Base-by-base conservation (phyloP, 2,797 vertebrate genomes). In the Odontamblyopus rebecca region DNA sequence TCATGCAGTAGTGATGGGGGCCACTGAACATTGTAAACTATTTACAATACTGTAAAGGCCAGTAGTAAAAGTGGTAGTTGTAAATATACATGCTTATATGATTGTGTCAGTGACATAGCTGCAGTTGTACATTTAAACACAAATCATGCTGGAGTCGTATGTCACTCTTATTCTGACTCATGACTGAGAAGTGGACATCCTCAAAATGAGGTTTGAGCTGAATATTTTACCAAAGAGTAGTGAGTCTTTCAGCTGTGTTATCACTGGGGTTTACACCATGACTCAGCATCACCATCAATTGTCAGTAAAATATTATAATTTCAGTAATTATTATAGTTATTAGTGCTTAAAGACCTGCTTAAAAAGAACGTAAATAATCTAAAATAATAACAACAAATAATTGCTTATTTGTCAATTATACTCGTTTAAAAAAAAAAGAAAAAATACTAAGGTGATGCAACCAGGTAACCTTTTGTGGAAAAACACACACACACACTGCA, bases 401-500 rank as follows among this genome's bases (percentile, higher is more conserved):
- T 15, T 38, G 9, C 35, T 38, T 48, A 48, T 4, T 15, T 48
- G 13, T 48, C 15, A 48, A 16, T 48, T 56, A 56, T 56, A 2
- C 6, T 56, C 9, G 11, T 56, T 56, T 23, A 9, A 11, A 9
- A 26, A 56, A 56, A n/a, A 18, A 53, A 35, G n/a, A n/a, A 19
- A 16, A 2, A 16, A 53, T n/a, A 53, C 51, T 53, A 53, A 56
- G 50, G 18, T 53, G 51, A 8, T n/a, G 51, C 51, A n/a, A 54
- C 51, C 19, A 54, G 51, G 13, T 48, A 48, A 15, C 19, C 51
- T 54, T 19, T n/a, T 54, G 19, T 54, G 18, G 51, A 54, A 19
- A 23, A 19, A 9, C 53, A n/a, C 19, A 8, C 51, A 9, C 66
- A 66, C 67, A 29, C 18, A 13, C 53, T 74, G 85, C 72, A 82